Evolutionary conservation across 2,113 vertebrate genomes (phyloP), one percentile per base, ranked within the genome.

Genomic region (Sebastes fasciatus): DNA sequence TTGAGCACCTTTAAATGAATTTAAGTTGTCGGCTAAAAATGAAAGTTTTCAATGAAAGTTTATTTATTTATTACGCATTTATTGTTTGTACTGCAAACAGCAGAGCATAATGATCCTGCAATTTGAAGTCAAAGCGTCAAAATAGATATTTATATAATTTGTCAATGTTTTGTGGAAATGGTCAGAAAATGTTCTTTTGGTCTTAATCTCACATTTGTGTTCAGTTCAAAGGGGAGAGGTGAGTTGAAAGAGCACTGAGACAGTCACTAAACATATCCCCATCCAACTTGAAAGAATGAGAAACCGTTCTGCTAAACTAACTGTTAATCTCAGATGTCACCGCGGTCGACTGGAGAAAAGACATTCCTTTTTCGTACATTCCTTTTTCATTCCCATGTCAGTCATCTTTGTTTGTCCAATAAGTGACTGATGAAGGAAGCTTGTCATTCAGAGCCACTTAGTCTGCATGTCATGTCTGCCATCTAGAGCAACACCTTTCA

Each of bases 391-490:
- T 85, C 66, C 71, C 21, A 1, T 19, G 72, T 79, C 43, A 68
- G 26, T 62, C 74, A 23, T 23, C 21, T 17, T 34, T 65, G 54
- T 72, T 66, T 69, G 46, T 64, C 55, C 57, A 71, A 48, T 57
- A 62, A 82, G 40, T 74, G 83, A 83, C 69, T 66, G 85, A 55
- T 79, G 86, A 93, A n/a, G 90, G 86, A 75, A n/a, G 17, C n/a
- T 12, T 86, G 78, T 74, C 80, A 74, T 49, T 83, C 54, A 68
- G 43, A 82, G 46, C 3, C 62, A 67, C 68, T 90, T 81, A 82
- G 61, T 68, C 63, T 64, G 14, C 26, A 40, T 11, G 4, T 70
- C 34, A 61, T 75, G 73, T 77, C 83, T 74, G 48, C 21, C 19
- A 6, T 80, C 52, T 11, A n/a, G 3, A 23, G 9, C 6, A 70